phyloP scores from a whole-genome alignment of 2,113 vertebrate species.

The Callospermophilus lateralis region DNA sequence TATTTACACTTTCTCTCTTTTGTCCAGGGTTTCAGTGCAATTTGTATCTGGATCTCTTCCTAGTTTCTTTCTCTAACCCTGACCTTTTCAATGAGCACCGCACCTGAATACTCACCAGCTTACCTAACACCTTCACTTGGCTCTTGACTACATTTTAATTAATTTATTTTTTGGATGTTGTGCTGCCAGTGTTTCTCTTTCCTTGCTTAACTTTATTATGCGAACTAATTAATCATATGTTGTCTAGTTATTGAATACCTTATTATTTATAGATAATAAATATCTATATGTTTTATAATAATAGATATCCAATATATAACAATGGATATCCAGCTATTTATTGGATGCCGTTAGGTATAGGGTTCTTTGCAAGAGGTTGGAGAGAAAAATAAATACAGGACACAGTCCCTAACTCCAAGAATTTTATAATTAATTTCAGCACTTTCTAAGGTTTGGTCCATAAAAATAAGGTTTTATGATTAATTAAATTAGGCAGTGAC shows the following conservation, averaged over 20 bases:
- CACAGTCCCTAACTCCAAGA: too few relatives aligned
- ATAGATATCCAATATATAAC: too few relatives aligned
- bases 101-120: not conserved
- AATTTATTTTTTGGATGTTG: not conserved
- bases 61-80: not conserved
- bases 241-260: not conserved
- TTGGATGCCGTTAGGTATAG: too few relatives aligned
- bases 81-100: not conserved
- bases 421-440: too few relatives aligned
- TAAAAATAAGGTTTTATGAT: too few relatives aligned
- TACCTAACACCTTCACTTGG: not conserved
- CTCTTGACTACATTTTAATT: not conserved
- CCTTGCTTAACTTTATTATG: not conserved
- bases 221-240: not conserved
- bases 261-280: too few relatives aligned
- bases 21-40: not conserved
- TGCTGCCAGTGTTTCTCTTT: slow-evolving; percentile 25
- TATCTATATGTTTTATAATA: too few relatives aligned
- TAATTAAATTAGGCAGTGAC: too few relatives aligned
- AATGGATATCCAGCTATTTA: too few relatives aligned
- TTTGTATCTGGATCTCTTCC: not conserved
- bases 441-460: too few relatives aligned
- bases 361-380: too few relatives aligned
- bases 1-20: not conserved
- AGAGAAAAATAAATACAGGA: too few relatives aligned